phyloP scores from a whole-genome alignment of 1,140 invertebrate genomes.

The Pogonomyrmex barbatus region DNA sequence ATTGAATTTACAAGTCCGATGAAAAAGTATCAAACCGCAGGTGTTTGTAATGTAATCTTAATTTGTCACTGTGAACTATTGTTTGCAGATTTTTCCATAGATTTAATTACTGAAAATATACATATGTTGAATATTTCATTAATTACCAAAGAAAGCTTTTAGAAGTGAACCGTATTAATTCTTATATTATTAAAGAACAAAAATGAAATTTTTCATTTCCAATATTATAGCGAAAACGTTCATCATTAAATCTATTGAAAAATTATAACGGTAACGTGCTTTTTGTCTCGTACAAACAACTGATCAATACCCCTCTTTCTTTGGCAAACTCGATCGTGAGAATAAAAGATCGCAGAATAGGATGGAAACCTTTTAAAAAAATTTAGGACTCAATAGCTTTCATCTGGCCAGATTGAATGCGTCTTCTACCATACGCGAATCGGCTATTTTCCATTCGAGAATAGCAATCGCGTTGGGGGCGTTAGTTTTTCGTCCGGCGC shows the following conservation, averaged over 20 bases:
- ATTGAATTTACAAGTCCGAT: conserved; percentile 20
- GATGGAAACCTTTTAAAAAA: conserved; percentile 31
- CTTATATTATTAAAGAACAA: not conserved
- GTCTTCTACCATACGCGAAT: conserved; percentile 29
- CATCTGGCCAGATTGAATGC: conserved; percentile 33
- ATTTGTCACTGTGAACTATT: not conserved
- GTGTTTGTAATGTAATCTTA: not conserved
- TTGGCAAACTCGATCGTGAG: not conserved
- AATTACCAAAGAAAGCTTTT: not conserved
- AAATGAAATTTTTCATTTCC: not conserved
- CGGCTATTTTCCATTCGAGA: conserved; percentile 49
- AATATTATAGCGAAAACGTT: not conserved
- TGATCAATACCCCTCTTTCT: not conserved
- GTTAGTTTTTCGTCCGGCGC: conserved; percentile 33
- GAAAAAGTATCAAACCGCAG: conserved; percentile 35
- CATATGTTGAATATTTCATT: too few species aligned
- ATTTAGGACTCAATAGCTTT: conserved; percentile 44
- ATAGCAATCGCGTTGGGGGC: conserved; percentile 5
- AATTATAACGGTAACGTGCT: not conserved
- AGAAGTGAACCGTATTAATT: not conserved
- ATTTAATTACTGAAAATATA: too few species aligned
- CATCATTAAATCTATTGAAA: not conserved
- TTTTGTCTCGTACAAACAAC: not conserved
- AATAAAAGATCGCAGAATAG: not conserved
- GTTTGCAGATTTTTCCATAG: not conserved